Evolutionary conservation across 1,140 invertebrate species (phyloP).

Genomic region (Heliconius himera): DNA sequence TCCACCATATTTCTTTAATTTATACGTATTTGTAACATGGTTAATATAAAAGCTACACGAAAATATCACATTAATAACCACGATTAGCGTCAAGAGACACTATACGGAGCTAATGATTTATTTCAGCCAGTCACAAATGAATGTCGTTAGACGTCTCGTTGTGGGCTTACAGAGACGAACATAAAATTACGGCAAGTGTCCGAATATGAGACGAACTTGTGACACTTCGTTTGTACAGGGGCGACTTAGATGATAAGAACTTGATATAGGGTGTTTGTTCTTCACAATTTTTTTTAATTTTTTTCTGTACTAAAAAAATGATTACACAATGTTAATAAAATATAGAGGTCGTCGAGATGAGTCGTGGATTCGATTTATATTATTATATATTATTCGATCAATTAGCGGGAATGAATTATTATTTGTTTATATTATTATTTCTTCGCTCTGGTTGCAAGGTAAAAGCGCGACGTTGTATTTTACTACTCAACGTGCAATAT

Average conservation of each 20-base stretch:
- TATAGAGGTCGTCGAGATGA: no score
- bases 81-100: background rate
- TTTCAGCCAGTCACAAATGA: slow-evolving; percentile 34
- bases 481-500: no score
- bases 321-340: no score
- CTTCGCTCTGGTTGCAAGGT: no score
- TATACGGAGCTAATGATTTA: slow-evolving; percentile 21
- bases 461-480: no score
- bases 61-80: slow-evolving; percentile 5
- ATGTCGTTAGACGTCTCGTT: slow-evolving; percentile 13
- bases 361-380: no score
- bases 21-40: background rate
- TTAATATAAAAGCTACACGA: background rate
- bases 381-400: no score
- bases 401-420: no score
- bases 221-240: slow-evolving; percentile 57
- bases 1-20: background rate
- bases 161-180: slow-evolving; percentile 52
- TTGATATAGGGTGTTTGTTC: slow-evolving; percentile 45
- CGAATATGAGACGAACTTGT: slow-evolving; percentile 52
- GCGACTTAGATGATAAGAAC: slow-evolving; percentile 50
- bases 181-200: slow-evolving; percentile 66
- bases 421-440: no score
- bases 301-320: no score
- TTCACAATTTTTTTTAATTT: no score